Conservation (phyloP, 2,113 vertebrate species). For the Propithecus coquereli region DNA sequence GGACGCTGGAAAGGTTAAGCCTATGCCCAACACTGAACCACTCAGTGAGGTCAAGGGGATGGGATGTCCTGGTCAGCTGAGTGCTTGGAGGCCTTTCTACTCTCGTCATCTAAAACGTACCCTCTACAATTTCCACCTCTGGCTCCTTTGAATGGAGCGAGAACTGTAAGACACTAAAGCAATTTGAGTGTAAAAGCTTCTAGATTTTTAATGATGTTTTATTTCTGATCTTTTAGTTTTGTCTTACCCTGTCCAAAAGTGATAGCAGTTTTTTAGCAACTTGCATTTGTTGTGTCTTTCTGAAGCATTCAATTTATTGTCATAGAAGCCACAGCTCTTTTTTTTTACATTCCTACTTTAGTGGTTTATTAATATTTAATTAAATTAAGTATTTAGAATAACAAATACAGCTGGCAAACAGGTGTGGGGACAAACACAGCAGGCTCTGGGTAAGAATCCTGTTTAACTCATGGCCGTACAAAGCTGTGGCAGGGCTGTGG, state of each 20-base stretch:
- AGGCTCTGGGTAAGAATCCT: background rate
- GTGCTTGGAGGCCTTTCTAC: background rate
- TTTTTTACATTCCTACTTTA: background rate
- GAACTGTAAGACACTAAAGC: background rate
- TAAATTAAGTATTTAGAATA: background rate
- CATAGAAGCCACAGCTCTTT: background rate
- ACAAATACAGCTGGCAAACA: conserved; percentile 1
- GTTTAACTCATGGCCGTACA: background rate
- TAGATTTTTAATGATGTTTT: conserved; percentile 9
- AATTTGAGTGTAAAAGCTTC: background rate
- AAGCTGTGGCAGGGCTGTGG: background rate
- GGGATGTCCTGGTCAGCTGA: background rate
- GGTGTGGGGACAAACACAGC: background rate
- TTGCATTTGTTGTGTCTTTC: background rate
- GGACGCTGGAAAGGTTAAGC: background rate
- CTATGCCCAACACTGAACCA: background rate
- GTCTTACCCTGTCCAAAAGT: background rate
- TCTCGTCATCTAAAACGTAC: background rate
- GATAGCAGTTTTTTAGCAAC: background rate
- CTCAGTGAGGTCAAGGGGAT: background rate
- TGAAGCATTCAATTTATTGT: background rate
- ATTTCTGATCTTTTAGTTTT: conserved; percentile 7
- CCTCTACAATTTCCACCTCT: background rate
- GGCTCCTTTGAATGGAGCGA: background rate
- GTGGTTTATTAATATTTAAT: conserved; percentile 52